phyloP scores from a whole-genome alignment of 2,888 invertebrate species.

The Salpingus planirostris region DNA sequence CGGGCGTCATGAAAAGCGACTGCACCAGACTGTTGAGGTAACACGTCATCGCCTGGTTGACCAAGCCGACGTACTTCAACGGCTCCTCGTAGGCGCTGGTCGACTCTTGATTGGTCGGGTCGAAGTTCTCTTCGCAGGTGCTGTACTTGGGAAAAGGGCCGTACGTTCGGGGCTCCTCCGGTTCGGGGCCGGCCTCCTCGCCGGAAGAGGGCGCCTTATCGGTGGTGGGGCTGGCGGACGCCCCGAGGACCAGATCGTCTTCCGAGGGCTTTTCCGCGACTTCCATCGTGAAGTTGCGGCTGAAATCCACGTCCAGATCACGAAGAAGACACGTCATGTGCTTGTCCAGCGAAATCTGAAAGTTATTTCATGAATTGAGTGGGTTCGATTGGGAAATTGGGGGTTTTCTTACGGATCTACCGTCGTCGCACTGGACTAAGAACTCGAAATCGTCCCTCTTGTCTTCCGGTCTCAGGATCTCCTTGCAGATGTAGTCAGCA shows the following conservation, averaged over 20 bases:
- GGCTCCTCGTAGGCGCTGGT: slow-evolving; percentile 19
- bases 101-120: slow-evolving; percentile 2
- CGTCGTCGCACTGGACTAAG: slow-evolving; percentile 6
- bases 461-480: too few relatives aligned
- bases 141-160: background rate
- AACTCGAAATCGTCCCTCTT: too few relatives aligned
- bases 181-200: background rate
- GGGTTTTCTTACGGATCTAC: slow-evolving; percentile 12
- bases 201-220: too few relatives aligned
- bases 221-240: slow-evolving; percentile 42
- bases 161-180: background rate
- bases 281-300: slow-evolving; percentile 21
- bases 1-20: slow-evolving; percentile 85
- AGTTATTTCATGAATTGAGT: too few relatives aligned
- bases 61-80: slow-evolving; percentile 61
- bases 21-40: slow-evolving; percentile 83
- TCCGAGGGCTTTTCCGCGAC: slow-evolving; percentile 26
- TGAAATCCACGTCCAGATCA: slow-evolving; percentile 39
- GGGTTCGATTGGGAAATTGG: too few relatives aligned
- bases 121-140: background rate
- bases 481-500: too few relatives aligned
- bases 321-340: slow-evolving; percentile 40
- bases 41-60: slow-evolving; percentile 89
- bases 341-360: slow-evolving; percentile 40
- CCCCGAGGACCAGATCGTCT: slow-evolving; percentile 42